Base-by-base conservation (phyloP, 2,113 vertebrate genomes). In the Ceyx melanurus region DNA sequence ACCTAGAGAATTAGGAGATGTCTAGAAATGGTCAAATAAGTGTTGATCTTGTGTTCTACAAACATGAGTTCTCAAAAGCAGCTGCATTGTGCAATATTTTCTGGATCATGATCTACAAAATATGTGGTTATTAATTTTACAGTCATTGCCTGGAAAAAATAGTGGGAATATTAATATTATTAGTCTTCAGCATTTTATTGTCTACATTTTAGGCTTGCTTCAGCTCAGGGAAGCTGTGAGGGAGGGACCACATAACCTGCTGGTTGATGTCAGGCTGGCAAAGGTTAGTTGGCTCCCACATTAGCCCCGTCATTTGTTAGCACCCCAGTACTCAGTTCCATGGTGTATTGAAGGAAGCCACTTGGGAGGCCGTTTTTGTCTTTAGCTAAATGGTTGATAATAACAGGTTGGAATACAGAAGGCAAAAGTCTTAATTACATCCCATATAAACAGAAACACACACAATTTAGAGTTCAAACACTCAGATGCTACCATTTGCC, bases 131-230 rank as follows among this genome's bases (percentile, higher is more conserved):
- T 43, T 84, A 50, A 31, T 82, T 81, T 50, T 45, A 70, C 28
- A 84, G 70, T 22, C 43, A 28, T 35, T 73, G 76, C 60, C 23
- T 79, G 78, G 40, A 92, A 48, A 86, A 92, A 92, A 65, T 5
- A 84, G 15, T 28, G 57, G 50, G 54, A 82, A 75, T 91, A 60
- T 94, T 95, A 37, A 37, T 37, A 66, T 74, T 90, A 89, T 80
- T 9, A 14, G 46, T 7, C 51, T 83, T 75, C 64, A 53, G 26
- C 13, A 26, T 81, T 94, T 93, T 82, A 57, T 86, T 75, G 37
- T 93, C 53, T 78, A 4, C 1, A 0, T 53, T 31, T 61, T 66
- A 86, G 84, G 65, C n/a, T 92, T 61, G 25, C 62, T 90, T 60
- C 76, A 53, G 83, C 62, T 33, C 37, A 78, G 76, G 73, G 79